A percentile compares a stretch with the other conserved stretches of the same genome.
phyloP scores from a whole-genome alignment of 2,797 vertebrate species.

The Nannoperca obscura region DNA sequence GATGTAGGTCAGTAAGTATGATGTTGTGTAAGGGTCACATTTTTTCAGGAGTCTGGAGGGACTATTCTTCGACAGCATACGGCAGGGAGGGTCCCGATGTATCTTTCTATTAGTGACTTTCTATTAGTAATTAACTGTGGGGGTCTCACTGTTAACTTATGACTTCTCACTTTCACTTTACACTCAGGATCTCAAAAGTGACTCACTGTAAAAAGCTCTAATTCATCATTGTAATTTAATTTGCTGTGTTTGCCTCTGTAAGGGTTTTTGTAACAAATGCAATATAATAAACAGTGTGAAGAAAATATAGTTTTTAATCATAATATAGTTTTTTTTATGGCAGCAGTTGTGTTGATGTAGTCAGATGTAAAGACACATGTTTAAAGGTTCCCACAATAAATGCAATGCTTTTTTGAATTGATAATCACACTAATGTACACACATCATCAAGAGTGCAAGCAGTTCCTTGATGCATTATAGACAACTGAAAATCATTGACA shows the following conservation, averaged over 20 bases:
- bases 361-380: constrained; percentile 18
- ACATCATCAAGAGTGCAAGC: neutral
- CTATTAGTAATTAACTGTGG: constrained; percentile 19
- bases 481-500: constrained; percentile 20
- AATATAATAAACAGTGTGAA: constrained; percentile 5
- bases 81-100: constrained; percentile 27
- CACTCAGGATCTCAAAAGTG: constrained; percentile 62
- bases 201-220: constrained; percentile 34
- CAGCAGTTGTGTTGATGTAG: neutral
- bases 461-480: neutral
- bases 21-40: neutral
- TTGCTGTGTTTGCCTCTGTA: neutral
- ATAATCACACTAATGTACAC: neutral
- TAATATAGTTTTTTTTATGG: neutral
- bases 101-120: constrained; percentile 3
- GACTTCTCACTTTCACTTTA: constrained; percentile 72
- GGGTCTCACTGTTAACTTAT: constrained; percentile 24
- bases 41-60: constrained; percentile 3
- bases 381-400: neutral
- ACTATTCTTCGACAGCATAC: constrained; percentile 65
- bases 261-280: constrained; percentile 1
- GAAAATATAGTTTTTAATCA: constrained; percentile 16
- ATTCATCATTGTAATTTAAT: neutral
- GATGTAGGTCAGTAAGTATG: constrained; percentile 7
- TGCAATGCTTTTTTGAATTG: neutral